Evolutionary conservation across 2,888 invertebrate genomes (phyloP).

Genomic region (Brachycybe producta): DNA sequence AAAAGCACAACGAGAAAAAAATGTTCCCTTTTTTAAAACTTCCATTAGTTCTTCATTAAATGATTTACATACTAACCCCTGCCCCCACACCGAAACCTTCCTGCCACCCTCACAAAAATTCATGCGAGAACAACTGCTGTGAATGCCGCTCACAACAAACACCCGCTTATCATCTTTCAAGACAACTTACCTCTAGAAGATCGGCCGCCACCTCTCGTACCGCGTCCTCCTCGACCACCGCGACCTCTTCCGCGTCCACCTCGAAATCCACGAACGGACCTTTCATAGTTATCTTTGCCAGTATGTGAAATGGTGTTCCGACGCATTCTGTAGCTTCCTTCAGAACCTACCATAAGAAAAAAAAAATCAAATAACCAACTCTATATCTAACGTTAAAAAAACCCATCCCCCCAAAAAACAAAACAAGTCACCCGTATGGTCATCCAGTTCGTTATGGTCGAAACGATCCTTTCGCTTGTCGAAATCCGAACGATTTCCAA

Average conservation of each 20-base stretch:
- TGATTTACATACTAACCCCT: too few species aligned
- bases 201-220: too few species aligned
- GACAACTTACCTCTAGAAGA: slow-evolving; percentile 13
- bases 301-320: background rate
- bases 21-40: background rate
- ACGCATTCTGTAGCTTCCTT: background rate
- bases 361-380: background rate
- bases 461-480: too few species aligned
- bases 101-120: too few species aligned
- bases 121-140: too few species aligned
- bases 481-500: background rate
- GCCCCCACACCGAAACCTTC: too few species aligned
- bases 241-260: slow-evolving; percentile 28
- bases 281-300: background rate
- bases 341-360: background rate
- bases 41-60: background rate
- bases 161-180: too few species aligned
- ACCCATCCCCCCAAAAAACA: background rate
- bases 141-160: too few species aligned
- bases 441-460: background rate
- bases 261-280: slow-evolving; percentile 21
- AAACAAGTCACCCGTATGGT: background rate
- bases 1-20: background rate
- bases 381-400: background rate
- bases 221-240: slow-evolving; percentile 31